A percentile compares a stretch with the other conserved stretches of the same genome.
Conservation (phyloP, 2,797 vertebrate species). For the Scyliorhinus canicula region DNA sequence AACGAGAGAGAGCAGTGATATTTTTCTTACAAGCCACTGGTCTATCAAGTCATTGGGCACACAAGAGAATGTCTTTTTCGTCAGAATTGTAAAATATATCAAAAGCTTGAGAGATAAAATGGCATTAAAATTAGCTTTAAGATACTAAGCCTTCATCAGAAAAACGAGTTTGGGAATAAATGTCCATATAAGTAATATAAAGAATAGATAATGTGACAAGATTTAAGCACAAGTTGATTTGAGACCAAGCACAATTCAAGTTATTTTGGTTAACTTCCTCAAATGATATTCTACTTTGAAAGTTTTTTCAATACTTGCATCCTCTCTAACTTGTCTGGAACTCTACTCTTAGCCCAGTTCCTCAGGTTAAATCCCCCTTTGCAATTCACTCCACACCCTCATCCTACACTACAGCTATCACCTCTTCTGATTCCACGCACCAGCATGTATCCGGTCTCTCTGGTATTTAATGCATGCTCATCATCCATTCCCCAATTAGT, state of each 20-base stretch:
- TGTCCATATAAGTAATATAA: not conserved
- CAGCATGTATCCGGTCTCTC: not conserved
- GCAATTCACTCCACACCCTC: not conserved
- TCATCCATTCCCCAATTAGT: not conserved
- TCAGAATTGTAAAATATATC: too few species aligned
- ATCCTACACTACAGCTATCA: not conserved
- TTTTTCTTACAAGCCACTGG: too few species aligned
- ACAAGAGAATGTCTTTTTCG: not conserved
- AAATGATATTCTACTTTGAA: not conserved
- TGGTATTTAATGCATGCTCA: not conserved
- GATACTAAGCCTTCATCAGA: not conserved
- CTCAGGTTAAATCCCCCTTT: not conserved
- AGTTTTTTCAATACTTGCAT: not conserved
- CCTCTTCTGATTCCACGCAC: not conserved
- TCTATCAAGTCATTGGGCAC: not conserved
- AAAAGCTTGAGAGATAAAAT: too few species aligned
- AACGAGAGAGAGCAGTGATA: too few species aligned
- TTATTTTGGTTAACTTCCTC: not conserved
- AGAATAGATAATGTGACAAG: not conserved
- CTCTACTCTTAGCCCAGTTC: not conserved
- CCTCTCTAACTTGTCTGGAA: not conserved
- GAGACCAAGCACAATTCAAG: not conserved
- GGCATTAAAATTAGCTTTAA: too few species aligned
- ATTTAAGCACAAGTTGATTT: not conserved
- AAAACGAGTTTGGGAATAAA: not conserved